phyloP scores from a whole-genome alignment of 2,888 invertebrate genomes.

The Ophion costatus region DNA sequence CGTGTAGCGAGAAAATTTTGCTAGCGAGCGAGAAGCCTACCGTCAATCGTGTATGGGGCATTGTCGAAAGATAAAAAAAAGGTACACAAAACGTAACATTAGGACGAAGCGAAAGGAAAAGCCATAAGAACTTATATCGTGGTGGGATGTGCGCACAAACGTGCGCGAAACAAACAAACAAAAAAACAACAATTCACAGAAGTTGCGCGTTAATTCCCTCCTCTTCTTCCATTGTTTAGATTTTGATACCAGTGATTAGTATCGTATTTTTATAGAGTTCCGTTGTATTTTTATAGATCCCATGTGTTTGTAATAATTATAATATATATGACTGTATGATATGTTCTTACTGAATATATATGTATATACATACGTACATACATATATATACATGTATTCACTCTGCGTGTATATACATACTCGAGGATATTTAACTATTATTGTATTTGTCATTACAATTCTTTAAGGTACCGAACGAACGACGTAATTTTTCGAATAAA shows the following conservation, averaged over 20 bases:
- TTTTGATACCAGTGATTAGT: constrained; percentile 79
- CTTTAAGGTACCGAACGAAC: constrained; percentile 47
- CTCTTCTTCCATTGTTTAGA: constrained; percentile 76
- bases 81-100: not conserved
- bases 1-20: constrained; percentile 69
- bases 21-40: constrained; percentile 30
- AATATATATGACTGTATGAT: constrained; percentile 65
- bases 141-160: constrained; percentile 30
- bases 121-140: constrained; percentile 48
- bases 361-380: constrained; percentile 57
- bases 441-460: constrained; percentile 59
- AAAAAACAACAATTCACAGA: constrained; percentile 31
- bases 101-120: constrained; percentile 44
- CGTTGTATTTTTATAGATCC: constrained; percentile 78
- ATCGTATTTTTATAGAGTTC: constrained; percentile 82
- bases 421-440: constrained; percentile 71
- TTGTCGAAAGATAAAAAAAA: constrained; percentile 66
- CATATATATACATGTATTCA: constrained; percentile 72
- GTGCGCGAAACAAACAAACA: constrained; percentile 26
- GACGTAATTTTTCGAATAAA: constrained; percentile 58
- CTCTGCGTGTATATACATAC: constrained; percentile 72
- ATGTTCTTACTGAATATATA: constrained; percentile 65
- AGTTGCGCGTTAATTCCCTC: constrained; percentile 53
- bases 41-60: constrained; percentile 42
- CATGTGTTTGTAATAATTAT: constrained; percentile 68